Conservation (phyloP, 2,113 vertebrate species). For the Diglossa brunneiventris region DNA sequence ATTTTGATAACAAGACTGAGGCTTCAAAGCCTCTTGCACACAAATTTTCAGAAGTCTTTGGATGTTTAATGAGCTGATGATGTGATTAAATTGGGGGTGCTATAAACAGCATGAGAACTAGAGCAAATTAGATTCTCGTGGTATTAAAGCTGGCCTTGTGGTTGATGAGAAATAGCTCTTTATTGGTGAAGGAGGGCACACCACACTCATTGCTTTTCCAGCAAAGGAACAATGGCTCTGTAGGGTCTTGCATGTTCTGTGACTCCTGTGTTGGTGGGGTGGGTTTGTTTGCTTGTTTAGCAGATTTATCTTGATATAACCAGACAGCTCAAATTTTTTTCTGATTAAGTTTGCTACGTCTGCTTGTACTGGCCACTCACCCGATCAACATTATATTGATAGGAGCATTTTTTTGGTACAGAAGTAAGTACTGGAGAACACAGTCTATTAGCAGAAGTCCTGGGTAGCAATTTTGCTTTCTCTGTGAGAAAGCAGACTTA, state of each 20-base stretch:
- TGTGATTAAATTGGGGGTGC: not conserved
- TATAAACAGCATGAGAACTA: not conserved
- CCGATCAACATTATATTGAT: too few relatives aligned
- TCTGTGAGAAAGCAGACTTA: not conserved
- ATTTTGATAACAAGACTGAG: not conserved
- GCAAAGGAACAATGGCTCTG: not conserved
- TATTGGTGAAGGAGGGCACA: not conserved
- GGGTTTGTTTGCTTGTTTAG: not conserved
- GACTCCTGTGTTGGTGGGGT: not conserved
- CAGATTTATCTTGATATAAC: not conserved
- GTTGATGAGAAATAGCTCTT: not conserved
- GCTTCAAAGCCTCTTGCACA: not conserved
- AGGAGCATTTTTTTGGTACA: not conserved
- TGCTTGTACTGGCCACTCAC: too few relatives aligned
- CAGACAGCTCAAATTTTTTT: not conserved
- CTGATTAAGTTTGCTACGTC: not conserved
- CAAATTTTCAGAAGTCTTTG: not conserved
- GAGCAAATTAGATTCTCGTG: not conserved
- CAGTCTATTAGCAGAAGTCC: not conserved
- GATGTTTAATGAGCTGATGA: not conserved
- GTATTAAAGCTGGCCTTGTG: not conserved
- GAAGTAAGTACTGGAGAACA: not conserved
- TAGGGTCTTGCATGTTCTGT: not conserved
- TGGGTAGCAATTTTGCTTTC: not conserved
- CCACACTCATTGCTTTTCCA: not conserved